Evolutionary conservation across 2,113 vertebrate genomes (phyloP).

Genomic region (Pedetes capensis): DNA sequence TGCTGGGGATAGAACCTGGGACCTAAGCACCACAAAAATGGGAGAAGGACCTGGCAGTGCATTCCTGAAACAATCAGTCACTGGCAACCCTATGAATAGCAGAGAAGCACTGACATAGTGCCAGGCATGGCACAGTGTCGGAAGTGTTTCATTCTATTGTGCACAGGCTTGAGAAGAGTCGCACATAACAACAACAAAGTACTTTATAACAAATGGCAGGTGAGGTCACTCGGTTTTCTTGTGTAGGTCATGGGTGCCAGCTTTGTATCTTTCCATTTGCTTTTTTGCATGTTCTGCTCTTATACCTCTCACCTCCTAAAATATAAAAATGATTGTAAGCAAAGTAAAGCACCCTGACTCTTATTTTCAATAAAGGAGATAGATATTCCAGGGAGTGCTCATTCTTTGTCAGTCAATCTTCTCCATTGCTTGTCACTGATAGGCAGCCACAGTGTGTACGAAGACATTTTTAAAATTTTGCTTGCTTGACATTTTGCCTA

Average conservation of each 20-base stretch:
- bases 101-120: no score
- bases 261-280: neutral
- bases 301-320: neutral
- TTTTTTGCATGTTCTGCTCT: constrained; percentile 12
- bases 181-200: no score
- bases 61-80: no score
- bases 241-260: neutral
- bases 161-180: no score
- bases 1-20: no score
- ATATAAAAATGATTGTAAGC: neutral
- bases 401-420: neutral
- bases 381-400: neutral
- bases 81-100: no score
- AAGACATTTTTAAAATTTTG: neutral
- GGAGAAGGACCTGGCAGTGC: no score
- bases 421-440: neutral
- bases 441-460: neutral
- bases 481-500: neutral
- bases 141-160: no score
- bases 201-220: neutral
- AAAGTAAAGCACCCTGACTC: neutral
- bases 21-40: no score
- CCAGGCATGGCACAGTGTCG: no score
- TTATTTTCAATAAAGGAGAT: neutral
- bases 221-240: neutral